Evolutionary conservation across 1,140 invertebrate species (phyloP).

Genomic region (Cataglyphis hispanica): DNA sequence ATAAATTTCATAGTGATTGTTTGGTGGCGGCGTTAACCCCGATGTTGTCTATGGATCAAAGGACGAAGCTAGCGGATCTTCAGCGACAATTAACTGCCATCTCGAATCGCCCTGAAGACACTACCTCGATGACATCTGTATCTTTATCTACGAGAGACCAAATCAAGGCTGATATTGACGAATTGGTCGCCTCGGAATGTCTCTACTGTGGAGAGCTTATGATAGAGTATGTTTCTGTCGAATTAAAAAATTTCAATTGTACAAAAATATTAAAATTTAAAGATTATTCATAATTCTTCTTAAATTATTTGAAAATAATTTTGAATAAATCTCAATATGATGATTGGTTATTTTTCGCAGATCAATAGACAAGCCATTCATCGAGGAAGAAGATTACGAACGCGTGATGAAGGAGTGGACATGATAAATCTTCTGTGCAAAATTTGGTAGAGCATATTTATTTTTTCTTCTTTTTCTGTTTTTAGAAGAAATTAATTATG

Average conservation of each 20-base stretch:
- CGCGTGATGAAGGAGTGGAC: slow-evolving; percentile 94
- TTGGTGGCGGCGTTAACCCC: slow-evolving; percentile 93
- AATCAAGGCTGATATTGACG: slow-evolving; percentile 94
- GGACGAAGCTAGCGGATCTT: slow-evolving; percentile 88
- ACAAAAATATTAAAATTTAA: slow-evolving; percentile 5
- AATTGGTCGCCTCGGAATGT: slow-evolving; percentile 96
- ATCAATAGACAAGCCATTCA: slow-evolving; percentile 94
- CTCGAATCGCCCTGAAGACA: slow-evolving; percentile 87
- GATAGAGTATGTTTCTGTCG: slow-evolving; percentile 89
- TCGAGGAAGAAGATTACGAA: slow-evolving; percentile 93
- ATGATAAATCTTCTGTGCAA: slow-evolving; percentile 82
- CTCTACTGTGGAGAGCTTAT: slow-evolving; percentile 97
- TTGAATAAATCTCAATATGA: neutral
- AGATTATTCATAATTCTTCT: neutral
- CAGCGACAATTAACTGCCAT: slow-evolving; percentile 89
- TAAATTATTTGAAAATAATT: slow-evolving; percentile 10
- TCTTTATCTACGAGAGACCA: slow-evolving; percentile 89
- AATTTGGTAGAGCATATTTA: slow-evolving; percentile 22
- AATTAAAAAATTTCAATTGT: slow-evolving; percentile 7
- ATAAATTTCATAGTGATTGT: slow-evolving; percentile 98
- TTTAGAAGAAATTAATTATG: slow-evolving; percentile 49
- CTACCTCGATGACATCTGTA: slow-evolving; percentile 87
- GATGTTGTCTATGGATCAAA: slow-evolving; percentile 88
- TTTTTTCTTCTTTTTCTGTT: neutral
- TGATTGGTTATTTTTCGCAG: slow-evolving; percentile 79